Base-by-base conservation (phyloP, 2,797 vertebrate genomes). In the Podarcis siculus region DNA sequence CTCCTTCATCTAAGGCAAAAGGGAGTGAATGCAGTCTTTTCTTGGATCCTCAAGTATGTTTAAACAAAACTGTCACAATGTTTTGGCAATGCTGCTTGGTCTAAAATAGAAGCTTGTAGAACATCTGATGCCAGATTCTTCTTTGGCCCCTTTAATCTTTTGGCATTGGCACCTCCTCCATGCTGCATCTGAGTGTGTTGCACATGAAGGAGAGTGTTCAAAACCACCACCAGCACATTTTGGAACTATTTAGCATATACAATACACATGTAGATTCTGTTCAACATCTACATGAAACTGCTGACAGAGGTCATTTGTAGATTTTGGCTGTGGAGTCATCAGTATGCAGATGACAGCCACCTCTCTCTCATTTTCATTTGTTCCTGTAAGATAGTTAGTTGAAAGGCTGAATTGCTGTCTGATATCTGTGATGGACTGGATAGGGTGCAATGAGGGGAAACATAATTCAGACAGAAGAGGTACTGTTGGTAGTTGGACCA, bases 41-140 rank as follows among this genome's bases (percentile, higher is more conserved):
- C 39, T 58, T 86, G 61, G 58, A 67, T 82, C 78, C 39, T 69
- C 5, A n/a, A 89, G 45, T 67, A 67, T 75, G n/a, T 85, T 85
- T 85, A 89, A 89, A 86, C 88, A 89, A 86, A 86, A 72, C 61
- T 69, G 83, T 77, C 78, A 86, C 42, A 69, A 75, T 39, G 42
- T 82, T 89, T 89, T 88, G 49, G 72, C 78, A 85, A 25, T 32
- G 69, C 77, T 3, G n/a, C 25, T 6, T 89, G 32, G 55, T 75
- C 69, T 89, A 89, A 85, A 85, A 89, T 81, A 89, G 86, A 89
- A 80, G 69, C 77, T 85, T 89, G 55, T n/a, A 76, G 69, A 89
- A 73, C 69, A 89, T 85, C 49, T 85, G 77, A 85, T 85, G 69
- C 78, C 78, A 89, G 78, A 81, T 82, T 81, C 79, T 80, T 87